Evolutionary conservation across 2,888 invertebrate species (phyloP), one percentile per base, ranked within the genome.

Genomic region (Auanema sp.): DNA sequence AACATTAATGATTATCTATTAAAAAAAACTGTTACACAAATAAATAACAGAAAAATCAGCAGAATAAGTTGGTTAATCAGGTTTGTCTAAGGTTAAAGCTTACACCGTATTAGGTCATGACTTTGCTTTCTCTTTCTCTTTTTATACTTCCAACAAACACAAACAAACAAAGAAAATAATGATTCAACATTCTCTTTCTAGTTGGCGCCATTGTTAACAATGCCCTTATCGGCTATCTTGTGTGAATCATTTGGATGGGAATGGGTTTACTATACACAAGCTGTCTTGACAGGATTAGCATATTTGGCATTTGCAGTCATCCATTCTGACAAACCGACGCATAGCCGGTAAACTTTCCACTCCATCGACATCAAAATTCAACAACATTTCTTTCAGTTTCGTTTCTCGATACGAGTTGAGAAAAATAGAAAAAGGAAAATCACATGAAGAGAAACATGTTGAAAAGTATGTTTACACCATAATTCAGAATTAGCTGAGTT

Each of bases 261-360:
- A 4, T 66, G 65, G 0, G 64, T 73, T n/a, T 73, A 69, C 57
- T 73, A 71, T 52, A 58, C 67, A 14, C 68, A 66, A 44, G 73
- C 64, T 24, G 40, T 56, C n/a, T 55, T 71, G 50, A 71, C 71
- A 21, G 65, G 64, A 10, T 53, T 69, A 10, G 52, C 66, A 16
- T 64, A 65, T 40, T 49, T 58, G 5, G 47, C 69, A 0, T 67
- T 71, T 23, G 65, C 58, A 18, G n/a, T 67, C 18, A 69, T 71
- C 58, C 71, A 68, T 55, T 61, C 68, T 43, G 71, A 71, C 51
- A 66, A 60, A 21, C 68, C 71, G 16, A 52, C 66, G 2, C 41
- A 59, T 5, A 64, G 58, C 44, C 42, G 44, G 57, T 57, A 16
- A 44, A 33, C n/a, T 16, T 14, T 5, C 6, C 2, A 21, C 21